Percentiles rank a stretch among this genome's conserved stretches.
Conservation (phyloP, 1,140 invertebrate genomes). For the Cataglyphis hispanica region DNA sequence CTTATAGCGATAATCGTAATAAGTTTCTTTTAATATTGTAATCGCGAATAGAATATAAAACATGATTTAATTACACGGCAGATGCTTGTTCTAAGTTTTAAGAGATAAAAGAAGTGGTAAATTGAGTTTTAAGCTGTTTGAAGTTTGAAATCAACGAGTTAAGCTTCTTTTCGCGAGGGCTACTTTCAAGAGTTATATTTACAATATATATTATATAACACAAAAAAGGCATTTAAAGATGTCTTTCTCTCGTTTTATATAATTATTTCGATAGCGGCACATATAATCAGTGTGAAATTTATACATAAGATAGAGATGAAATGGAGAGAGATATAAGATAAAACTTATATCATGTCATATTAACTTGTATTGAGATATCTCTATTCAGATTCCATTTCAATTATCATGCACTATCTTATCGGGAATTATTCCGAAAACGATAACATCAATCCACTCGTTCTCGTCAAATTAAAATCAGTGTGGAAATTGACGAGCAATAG, state of each 20-base stretch:
- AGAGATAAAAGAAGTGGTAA: slow-evolving; percentile 53
- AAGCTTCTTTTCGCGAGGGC: slow-evolving; percentile 39
- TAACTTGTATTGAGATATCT: not conserved
- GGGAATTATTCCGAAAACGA: not conserved
- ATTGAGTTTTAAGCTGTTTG: slow-evolving; percentile 65
- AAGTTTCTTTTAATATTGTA: not conserved
- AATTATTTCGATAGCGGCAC: not conserved
- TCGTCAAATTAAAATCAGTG: slow-evolving; percentile 69
- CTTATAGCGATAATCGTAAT: not conserved
- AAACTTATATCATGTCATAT: not conserved
- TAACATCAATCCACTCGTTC: slow-evolving; percentile 16
- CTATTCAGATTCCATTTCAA: not conserved
- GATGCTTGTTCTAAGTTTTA: not conserved
- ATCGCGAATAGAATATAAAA: not conserved
- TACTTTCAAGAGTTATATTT: slow-evolving; percentile 3
- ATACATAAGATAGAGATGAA: not conserved
- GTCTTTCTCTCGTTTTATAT: not conserved
- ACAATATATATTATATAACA: not conserved
- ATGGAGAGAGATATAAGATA: not conserved
- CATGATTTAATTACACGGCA: slow-evolving; percentile 39
- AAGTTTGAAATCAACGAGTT: slow-evolving; percentile 54
- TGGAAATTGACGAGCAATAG: slow-evolving; percentile 78
- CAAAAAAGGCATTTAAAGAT: not conserved
- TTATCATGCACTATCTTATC: not conserved
- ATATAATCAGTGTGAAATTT: slow-evolving; percentile 4